phyloP scores from a whole-genome alignment of 2,113 vertebrate species.

The Megaceryle maxima region DNA sequence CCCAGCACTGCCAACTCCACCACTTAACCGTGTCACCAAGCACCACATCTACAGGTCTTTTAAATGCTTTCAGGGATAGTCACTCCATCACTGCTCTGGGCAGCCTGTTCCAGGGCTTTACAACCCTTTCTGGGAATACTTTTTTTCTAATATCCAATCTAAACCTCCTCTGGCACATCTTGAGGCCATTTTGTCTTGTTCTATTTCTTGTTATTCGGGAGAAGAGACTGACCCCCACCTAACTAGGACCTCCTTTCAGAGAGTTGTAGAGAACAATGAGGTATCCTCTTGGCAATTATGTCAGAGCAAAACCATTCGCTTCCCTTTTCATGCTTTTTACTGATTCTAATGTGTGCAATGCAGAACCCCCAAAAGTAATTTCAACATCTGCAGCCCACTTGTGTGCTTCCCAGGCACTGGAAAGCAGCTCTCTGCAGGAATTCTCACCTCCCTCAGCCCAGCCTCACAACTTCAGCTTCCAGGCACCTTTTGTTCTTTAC shows the following conservation, averaged over 20 bases:
- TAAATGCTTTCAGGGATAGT: background rate
- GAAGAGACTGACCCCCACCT: background rate
- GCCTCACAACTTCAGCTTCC: background rate
- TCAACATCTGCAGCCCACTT: background rate
- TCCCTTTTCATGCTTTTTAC: background rate
- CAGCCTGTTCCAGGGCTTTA: background rate
- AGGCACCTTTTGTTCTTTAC: background rate
- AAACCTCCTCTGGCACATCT: background rate
- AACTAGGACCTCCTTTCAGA: background rate
- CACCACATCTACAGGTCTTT: background rate
- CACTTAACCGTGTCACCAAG: background rate
- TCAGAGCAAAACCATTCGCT: background rate
- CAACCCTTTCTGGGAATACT: background rate
- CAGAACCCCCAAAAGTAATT: background rate
- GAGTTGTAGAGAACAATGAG: background rate
- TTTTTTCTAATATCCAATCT: background rate
- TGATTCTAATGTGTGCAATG: fast-evolving
- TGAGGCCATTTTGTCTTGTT: background rate
- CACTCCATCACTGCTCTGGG: background rate
- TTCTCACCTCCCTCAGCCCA: background rate
- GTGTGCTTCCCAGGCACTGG: fast-evolving
- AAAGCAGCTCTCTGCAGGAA: fast-evolving
- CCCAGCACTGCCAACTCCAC: background rate
- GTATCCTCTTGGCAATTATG: background rate
- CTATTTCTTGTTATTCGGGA: background rate